Conservation (phyloP, 2,797 vertebrate genomes). For the Neomorphus geoffroyi region DNA sequence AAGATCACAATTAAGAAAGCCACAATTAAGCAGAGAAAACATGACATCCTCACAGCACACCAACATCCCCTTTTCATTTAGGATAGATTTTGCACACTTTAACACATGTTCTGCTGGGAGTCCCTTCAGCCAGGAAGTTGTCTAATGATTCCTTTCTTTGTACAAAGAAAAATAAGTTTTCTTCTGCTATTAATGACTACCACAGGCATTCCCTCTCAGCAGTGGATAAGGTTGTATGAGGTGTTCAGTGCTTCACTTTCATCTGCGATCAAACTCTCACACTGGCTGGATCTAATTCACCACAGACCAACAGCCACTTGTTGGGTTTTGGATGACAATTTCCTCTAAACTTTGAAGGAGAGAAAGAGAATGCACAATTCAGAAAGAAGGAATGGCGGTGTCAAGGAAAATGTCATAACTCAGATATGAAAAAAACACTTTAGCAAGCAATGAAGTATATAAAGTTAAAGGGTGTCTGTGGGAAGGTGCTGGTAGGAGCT, state of each 20-base stretch:
- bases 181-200: neutral
- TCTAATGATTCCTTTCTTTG: neutral
- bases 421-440: neutral
- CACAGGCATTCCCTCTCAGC: neutral
- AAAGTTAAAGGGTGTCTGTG: fast-evolving
- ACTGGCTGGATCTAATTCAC: neutral
- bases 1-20: neutral
- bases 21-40: neutral
- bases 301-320: neutral
- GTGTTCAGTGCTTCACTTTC: neutral
- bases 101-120: neutral
- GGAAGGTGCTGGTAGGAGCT: neutral
- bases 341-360: neutral
- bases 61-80: neutral
- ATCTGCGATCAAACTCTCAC: neutral
- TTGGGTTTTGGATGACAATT: neutral
- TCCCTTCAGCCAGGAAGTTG: neutral
- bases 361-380: neutral
- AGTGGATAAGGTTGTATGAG: neutral
- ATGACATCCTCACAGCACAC: neutral
- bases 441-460: neutral
- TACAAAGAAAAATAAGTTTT: neutral
- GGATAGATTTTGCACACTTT: neutral
- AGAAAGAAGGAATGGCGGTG: neutral
- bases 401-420: neutral